Evolutionary conservation across 2,888 invertebrate genomes (phyloP).

Genomic region (Tanypteryx hageni): DNA sequence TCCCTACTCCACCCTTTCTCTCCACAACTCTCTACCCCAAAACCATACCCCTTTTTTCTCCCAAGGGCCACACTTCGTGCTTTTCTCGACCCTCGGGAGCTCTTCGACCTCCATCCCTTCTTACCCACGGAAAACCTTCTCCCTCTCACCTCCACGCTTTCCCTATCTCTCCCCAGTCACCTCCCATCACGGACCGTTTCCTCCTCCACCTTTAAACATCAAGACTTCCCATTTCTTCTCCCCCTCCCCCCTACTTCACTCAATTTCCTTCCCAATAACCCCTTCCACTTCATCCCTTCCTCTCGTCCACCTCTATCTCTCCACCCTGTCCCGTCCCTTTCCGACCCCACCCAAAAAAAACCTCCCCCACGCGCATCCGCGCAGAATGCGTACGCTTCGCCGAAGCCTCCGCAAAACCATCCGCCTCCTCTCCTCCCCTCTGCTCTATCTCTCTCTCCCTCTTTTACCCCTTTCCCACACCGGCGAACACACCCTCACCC

Average conservation of each 20-base stretch:
- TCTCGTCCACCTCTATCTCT: background rate
- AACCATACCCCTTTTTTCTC: background rate
- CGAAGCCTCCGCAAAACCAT: too few relatives aligned
- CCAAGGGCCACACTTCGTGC: background rate
- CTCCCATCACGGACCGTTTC: background rate
- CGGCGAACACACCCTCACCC: too few relatives aligned
- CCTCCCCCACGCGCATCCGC: background rate
- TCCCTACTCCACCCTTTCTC: background rate
- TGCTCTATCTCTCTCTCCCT: too few relatives aligned
- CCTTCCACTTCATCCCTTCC: too few relatives aligned
- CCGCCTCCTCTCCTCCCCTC: too few relatives aligned
- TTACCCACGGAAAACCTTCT: too few relatives aligned
- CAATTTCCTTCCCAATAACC: background rate
- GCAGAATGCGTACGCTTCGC: too few relatives aligned
- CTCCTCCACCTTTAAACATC: background rate
- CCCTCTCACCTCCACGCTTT: too few relatives aligned
- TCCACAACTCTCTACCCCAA: background rate
- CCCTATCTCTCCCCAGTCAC: background rate
- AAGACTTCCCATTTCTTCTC: background rate
- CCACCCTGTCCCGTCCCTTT: background rate
- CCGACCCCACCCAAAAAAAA: background rate
- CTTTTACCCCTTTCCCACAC: too few relatives aligned
- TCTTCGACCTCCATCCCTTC: too few relatives aligned
- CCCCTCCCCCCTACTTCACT: background rate
- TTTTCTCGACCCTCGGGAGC: background rate